Evolutionary conservation across 2,888 invertebrate genomes (phyloP), one percentile per base, ranked within the genome.

Genomic region (Drosophila kuntzei): DNA sequence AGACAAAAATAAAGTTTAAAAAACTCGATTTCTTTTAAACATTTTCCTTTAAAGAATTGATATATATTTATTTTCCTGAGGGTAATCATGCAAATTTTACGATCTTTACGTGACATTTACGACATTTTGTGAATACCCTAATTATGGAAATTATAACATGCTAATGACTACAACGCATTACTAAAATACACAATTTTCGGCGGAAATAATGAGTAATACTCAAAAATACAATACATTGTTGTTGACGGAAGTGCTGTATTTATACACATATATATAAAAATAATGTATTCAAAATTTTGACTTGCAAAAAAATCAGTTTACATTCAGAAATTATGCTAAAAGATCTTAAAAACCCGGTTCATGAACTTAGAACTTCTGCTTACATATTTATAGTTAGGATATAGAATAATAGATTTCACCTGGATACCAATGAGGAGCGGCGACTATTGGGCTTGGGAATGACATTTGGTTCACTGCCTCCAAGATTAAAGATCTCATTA

Each of bases 401-500:
- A 29, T 39, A 12, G 7, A 14, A 41, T 0, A 39, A 34, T 14
- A 41, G 16, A 34, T 51, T 65, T 70, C 92, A 93, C 93, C 93
- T 93, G 80, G 92, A 90, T 50, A 93, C 93, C 62, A 93, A 83
- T 54, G 93, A 93, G 9, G 93, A 91, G 61, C 93, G 89, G 25
- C 93, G 89, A 65, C 90, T 92, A 63, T 60, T 59, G 5, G 44
- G 36, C 9, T 58, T 67, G 16, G 57, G 46, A 6, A 36, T 55
- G 5, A 27, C 69, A 65, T 64, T 71, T 29, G 50, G 12, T 57
- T 53, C 59, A 60, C 61, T 41, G 25, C 16, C 25, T 44, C 51
- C 60, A 32, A 60, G 57, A 11, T 34, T 63, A 16, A 69, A 64
- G 36, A 74, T 51, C 41, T 91, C 91, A 87, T 90, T 91, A 59